These are phyloP conservation scores for Drosophila mimetica DNA, from an alignment of 2,888 invertebrate genomes.

Conservation along the genomic window DNA sequence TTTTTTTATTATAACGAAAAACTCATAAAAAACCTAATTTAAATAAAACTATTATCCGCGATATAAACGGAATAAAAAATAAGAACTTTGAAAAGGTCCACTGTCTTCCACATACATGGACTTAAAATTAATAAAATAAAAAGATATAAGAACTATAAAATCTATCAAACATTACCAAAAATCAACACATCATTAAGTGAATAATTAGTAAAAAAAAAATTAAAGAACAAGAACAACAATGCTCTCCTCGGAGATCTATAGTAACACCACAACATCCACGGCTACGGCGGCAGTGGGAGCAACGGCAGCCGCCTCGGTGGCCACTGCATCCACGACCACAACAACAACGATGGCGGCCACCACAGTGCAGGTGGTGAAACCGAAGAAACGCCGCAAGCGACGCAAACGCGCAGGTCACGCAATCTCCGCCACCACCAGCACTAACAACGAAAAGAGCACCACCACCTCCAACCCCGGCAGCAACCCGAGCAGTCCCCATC, in stretches of 20 bases:
- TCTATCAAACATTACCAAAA: neutral
- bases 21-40: neutral
- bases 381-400: constrained; percentile 69
- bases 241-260: constrained; percentile 72
- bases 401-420: constrained; percentile 69
- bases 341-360: constrained; percentile 49
- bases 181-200: neutral
- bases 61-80: neutral
- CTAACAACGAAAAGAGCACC: constrained; percentile 10
- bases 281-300: constrained; percentile 13
- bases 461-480: constrained; percentile 12
- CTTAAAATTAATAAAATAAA: neutral
- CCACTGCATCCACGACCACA: constrained; percentile 47
- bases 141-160: too few relatives aligned
- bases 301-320: constrained; percentile 40
- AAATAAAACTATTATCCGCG: neutral
- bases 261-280: constrained; percentile 53
- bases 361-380: constrained; percentile 62
- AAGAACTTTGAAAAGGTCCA: constrained; percentile 3
- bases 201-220: too few relatives aligned
- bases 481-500: constrained; percentile 9
- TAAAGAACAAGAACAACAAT: constrained; percentile 40
- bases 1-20: neutral
- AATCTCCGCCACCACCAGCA: constrained; percentile 25
- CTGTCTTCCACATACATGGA: constrained; percentile 24